Evolutionary conservation across 2,113 vertebrate species (phyloP), one percentile per base, ranked within the genome.

Genomic region (Petaurus breviceps): DNA sequence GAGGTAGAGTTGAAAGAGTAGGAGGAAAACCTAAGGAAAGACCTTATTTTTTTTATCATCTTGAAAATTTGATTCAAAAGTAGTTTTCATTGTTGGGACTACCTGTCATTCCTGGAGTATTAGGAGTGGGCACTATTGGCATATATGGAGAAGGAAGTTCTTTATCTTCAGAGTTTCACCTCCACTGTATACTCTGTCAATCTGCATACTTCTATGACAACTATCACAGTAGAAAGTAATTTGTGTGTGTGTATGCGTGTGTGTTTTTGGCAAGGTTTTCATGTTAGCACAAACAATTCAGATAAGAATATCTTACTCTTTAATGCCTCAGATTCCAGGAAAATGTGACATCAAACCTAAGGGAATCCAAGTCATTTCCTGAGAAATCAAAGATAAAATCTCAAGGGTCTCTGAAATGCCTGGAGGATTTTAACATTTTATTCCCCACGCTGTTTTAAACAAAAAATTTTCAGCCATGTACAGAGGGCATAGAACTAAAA

Each of bases 41-140:
- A 94, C 94, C 94, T 51, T 92, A 46, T 37, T 94, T 0, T 51
- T 90, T 95, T 91, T 51, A 24, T 37, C 61, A 51, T 84, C 47
- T 92, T 92, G 53, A 0, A 25, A 43, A 50, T 94, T 95, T 96
- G 96, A 51, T 46, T 97, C 49, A 53, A 31, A 91, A 90, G 90
- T 91, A 89, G 43, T 93, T 94, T 95, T 89, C 91, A 57, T 37
- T 94, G 47, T 90, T 91, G 11, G 47, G 0, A 49, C 26, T 50
- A 0, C 46, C 12, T 92, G 10, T 23, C 90, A 89, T 93, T 84
- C 52, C 61, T 1, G 1, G 1, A 93, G 52, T 89, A 11, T 53
- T 84, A 90, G 51, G 37, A 37, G 8, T 92, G 51, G 12, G 49
- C 94, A 54, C 94, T 91, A 47, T 91, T 50, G 53, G 2, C 51